Evolutionary conservation across 2,113 vertebrate genomes (phyloP), one percentile per base, ranked within the genome.

Genomic region (Apaloderma vittatum): DNA sequence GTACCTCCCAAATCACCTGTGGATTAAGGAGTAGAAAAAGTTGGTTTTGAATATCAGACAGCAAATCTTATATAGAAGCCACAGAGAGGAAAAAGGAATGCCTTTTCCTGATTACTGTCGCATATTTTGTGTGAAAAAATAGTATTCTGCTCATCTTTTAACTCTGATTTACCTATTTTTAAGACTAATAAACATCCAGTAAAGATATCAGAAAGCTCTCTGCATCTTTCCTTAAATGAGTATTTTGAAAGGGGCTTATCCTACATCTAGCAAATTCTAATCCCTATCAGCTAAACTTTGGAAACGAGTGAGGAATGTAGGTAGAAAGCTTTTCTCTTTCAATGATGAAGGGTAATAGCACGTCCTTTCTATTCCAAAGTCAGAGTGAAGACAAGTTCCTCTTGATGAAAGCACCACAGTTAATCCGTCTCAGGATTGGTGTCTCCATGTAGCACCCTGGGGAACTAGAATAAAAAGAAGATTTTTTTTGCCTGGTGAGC

Each of bases 371-470:
- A 74, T 92, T 96, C 92, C 95, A 94, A 92, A 94, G 82, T 51
- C 91, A 90, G 79, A 76, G 65, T 80, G 93, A 85, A 93, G 95
- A 91, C 95, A 92, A 88, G 94, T 88, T 96, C 80, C 92, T n/a
- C 84, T 80, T 80, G 96, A 96, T 92, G 96, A 97, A 94, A 97
- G 97, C 85, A 49, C 93, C 91, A 94, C 72, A 91, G 93, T 81
- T 90, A 94, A 96, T 97, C 92, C 91, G 15, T 82, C 92, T 96
- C 93, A 92, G 76, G 92, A 65, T 73, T 93, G 94, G 96, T 95
- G 96, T 93, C 97, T 97, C 96, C 83, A 40, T 32, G 83, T 48
- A 95, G 88, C 83, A 88, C 96, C 82, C 96, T 96, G 90, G 95
- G 97, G 94, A 96, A 83, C 94, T 78, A 73, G 94, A 94, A 93